A percentile compares a stretch with the other conserved stretches of the same genome.
Evolutionary conservation across 92 coral and sea anemone genomes (phyloP).

Genomic region (Epizoanthus stellaris): DNA sequence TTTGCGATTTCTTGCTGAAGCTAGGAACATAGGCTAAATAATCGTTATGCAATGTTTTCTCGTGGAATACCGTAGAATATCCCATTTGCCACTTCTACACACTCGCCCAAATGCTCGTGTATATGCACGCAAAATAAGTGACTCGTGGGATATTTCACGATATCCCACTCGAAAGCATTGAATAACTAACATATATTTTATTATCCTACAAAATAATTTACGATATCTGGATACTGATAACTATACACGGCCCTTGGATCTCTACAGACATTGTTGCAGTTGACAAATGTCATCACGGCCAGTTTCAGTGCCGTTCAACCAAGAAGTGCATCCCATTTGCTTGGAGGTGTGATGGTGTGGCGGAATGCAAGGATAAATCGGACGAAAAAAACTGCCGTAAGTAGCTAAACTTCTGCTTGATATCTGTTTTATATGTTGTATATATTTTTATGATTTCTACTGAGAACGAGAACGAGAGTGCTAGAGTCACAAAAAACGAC

Average conservation of each 20-base stretch:
- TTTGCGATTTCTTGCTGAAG: too few relatives aligned
- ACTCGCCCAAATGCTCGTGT: too few relatives aligned
- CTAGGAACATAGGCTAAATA: too few relatives aligned
- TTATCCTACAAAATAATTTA: background rate
- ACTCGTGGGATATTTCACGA: too few relatives aligned
- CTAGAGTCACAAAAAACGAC: too few relatives aligned
- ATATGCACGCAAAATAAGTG: too few relatives aligned
- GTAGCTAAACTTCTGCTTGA: background rate
- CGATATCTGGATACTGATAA: background rate
- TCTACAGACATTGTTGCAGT: background rate
- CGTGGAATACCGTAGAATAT: too few relatives aligned
- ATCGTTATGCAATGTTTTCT: too few relatives aligned
- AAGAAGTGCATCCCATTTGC: conserved; percentile 9
- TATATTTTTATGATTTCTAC: background rate
- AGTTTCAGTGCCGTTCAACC: conserved; percentile 12
- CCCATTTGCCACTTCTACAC: too few relatives aligned
- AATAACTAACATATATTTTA: background rate
- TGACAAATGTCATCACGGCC: conserved; percentile 1
- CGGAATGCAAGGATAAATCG: conserved; percentile 36
- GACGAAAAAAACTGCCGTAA: conserved; percentile 25
- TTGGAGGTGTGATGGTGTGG: conserved; percentile 28
- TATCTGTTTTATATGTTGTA: too few relatives aligned
- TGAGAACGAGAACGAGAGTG: too few relatives aligned
- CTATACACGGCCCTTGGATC: background rate
- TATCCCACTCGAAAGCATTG: too few relatives aligned